These are phyloP conservation scores for Phenacoccus solenopsis DNA, from an alignment of 1,140 invertebrate genomes.

Conservation along the genomic window DNA sequence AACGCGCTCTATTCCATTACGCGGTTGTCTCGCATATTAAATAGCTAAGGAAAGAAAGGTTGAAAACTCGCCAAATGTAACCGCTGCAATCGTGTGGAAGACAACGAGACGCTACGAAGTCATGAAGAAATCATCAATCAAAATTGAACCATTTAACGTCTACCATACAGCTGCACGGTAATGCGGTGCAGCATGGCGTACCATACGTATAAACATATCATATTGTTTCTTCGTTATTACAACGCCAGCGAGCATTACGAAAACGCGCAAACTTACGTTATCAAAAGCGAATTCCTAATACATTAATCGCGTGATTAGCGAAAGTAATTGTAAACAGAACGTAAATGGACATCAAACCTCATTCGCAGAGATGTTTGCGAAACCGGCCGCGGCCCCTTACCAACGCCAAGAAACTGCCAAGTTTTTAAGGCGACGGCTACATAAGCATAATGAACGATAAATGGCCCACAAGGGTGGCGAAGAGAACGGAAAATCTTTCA, in stretches of 20 bases:
- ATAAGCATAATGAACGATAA: background rate
- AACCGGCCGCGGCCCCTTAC: too few relatives aligned
- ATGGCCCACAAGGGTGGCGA: background rate
- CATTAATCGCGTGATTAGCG: background rate
- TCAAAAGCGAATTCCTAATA: background rate
- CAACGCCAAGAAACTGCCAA: background rate
- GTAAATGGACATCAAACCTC: background rate
- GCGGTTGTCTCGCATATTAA: too few relatives aligned
- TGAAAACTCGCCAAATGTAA: too few relatives aligned
- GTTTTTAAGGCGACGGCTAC: background rate
- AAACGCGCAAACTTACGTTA: background rate
- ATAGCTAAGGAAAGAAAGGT: too few relatives aligned
- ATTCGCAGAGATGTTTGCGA: background rate
- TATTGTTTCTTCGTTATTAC: background rate
- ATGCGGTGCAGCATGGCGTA: background rate
- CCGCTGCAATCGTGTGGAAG: too few relatives aligned
- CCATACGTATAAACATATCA: background rate
- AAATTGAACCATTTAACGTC: background rate
- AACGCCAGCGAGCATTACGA: background rate
- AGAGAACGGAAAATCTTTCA: constrained; percentile 9
- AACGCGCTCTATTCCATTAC: too few relatives aligned
- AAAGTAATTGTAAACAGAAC: background rate
- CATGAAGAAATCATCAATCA: background rate
- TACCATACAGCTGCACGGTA: background rate
- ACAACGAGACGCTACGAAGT: too few relatives aligned